phyloP scores from a whole-genome alignment of 2,113 vertebrate species.

The Atlantisia rogersi region DNA sequence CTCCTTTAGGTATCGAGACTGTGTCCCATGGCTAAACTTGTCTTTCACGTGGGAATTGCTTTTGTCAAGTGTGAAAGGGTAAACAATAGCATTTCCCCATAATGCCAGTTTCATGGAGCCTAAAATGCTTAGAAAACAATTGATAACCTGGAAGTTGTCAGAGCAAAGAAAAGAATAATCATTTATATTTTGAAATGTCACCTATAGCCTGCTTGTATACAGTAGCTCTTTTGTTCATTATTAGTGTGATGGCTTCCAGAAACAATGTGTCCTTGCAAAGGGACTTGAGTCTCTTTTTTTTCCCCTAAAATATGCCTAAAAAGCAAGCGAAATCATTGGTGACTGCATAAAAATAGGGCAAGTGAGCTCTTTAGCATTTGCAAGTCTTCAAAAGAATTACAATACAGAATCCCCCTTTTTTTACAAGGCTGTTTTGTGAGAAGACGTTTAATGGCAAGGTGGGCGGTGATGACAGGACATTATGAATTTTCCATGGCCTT shows the following conservation, averaged over 20 bases:
- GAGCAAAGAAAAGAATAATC: conserved; percentile 90
- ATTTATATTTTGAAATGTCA: conserved; percentile 87
- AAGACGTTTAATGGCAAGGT: conserved; percentile 37
- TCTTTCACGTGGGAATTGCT: conserved; percentile 98
- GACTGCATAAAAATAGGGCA: conserved; percentile 17
- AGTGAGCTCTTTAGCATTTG: neutral
- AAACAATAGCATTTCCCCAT: conserved; percentile 98
- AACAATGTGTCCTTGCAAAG: conserved; percentile 55
- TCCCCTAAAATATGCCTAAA: conserved; percentile 48
- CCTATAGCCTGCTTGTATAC: conserved; percentile 74
- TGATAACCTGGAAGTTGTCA: conserved; percentile 97
- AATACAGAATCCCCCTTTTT: neutral
- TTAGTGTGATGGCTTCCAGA: conserved; percentile 65
- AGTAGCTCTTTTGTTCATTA: conserved; percentile 76
- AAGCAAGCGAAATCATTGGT: conserved; percentile 11
- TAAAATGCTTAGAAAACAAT: conserved; percentile 91
- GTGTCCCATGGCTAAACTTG: conserved; percentile 84
- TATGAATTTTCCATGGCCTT: conserved; percentile 14
- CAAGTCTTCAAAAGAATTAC: conserved; percentile 12
- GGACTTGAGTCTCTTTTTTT: conserved; percentile 30
- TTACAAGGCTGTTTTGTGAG: neutral
- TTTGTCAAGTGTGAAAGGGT: conserved; percentile 90
- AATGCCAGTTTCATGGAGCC: conserved; percentile 88
- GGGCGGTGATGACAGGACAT: neutral
- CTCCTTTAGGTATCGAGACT: conserved; percentile 78